These are phyloP conservation scores for Sciurus carolinensis DNA, from an alignment of 2,797 vertebrate species.

Conservation along the genomic window DNA sequence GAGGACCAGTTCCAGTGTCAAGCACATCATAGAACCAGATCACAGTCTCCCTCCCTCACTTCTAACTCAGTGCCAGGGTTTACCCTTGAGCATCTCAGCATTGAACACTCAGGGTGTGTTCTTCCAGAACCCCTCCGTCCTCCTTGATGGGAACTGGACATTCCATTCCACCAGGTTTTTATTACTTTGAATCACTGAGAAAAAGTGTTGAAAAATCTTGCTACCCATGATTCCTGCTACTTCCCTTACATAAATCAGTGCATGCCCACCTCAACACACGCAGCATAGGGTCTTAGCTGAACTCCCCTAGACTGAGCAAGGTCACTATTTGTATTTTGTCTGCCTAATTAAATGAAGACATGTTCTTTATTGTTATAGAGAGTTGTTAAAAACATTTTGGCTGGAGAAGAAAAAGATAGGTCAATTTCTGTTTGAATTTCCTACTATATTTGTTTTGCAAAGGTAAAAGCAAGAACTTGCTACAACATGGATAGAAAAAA, in stretches of 20 bases:
- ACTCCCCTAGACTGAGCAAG: not conserved
- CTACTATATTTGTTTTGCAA: not conserved
- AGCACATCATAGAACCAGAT: not conserved
- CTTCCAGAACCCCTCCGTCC: not conserved
- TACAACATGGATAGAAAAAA: not conserved
- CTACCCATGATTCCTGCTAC: not conserved
- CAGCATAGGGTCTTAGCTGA: not conserved
- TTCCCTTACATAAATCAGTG: not conserved
- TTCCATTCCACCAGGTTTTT: not conserved
- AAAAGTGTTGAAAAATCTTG: not conserved
- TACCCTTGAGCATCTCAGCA: not conserved
- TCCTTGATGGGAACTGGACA: not conserved
- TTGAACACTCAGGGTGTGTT: not conserved
- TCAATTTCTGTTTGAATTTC: not conserved
- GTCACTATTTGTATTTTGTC: not conserved
- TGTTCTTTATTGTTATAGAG: not conserved
- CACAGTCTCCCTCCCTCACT: not conserved
- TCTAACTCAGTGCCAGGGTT: not conserved
- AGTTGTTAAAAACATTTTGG: not conserved
- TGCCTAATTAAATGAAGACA: not conserved
- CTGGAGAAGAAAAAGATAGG: not conserved
- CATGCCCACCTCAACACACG: not conserved
- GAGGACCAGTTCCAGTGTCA: not conserved
- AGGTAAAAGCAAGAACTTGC: not conserved
- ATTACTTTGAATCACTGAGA: not conserved